Conservation (phyloP, 2,113 vertebrate genomes). For the Labrus mixtus region DNA sequence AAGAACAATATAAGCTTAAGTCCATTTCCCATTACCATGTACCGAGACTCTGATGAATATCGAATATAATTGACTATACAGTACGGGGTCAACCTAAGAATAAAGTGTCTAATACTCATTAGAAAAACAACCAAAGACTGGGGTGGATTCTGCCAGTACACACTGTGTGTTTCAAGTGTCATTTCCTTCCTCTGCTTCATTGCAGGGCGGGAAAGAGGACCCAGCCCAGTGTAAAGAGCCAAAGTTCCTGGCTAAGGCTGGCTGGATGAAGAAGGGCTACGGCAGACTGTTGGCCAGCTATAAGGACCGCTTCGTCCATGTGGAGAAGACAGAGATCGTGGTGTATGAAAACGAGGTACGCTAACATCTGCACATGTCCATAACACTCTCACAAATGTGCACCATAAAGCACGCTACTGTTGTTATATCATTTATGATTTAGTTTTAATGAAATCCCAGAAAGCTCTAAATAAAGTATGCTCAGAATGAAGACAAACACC, state of each 20-base stretch:
- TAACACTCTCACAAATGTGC: not conserved
- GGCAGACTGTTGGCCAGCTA: constrained; percentile 88
- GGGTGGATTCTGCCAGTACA: constrained; percentile 3
- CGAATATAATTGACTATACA: too few species aligned
- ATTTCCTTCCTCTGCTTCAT: constrained; percentile 55
- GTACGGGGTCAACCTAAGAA: too few species aligned
- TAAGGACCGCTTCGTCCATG: constrained; percentile 93
- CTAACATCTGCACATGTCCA: not conserved
- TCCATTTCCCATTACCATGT: too few species aligned
- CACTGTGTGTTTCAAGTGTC: constrained; percentile 33
- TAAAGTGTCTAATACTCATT: too few species aligned
- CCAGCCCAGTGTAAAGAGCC: constrained; percentile 80
- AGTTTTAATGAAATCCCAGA: too few species aligned
- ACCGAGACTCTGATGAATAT: too few species aligned
- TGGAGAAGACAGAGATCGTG: constrained; percentile 88
- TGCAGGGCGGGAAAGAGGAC: constrained; percentile 84
- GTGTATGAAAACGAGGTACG: constrained; percentile 93
- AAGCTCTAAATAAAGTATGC: too few species aligned
- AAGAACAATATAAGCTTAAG: too few species aligned
- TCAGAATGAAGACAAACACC: not conserved
- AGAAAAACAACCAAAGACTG: not conserved
- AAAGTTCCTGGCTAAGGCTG: constrained; percentile 84
- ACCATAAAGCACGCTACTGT: not conserved
- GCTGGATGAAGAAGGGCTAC: constrained; percentile 94
- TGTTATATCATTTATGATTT: too few species aligned